phyloP scores from a whole-genome alignment of 2,797 vertebrate genomes.

The Accipiter fasciatus region DNA sequence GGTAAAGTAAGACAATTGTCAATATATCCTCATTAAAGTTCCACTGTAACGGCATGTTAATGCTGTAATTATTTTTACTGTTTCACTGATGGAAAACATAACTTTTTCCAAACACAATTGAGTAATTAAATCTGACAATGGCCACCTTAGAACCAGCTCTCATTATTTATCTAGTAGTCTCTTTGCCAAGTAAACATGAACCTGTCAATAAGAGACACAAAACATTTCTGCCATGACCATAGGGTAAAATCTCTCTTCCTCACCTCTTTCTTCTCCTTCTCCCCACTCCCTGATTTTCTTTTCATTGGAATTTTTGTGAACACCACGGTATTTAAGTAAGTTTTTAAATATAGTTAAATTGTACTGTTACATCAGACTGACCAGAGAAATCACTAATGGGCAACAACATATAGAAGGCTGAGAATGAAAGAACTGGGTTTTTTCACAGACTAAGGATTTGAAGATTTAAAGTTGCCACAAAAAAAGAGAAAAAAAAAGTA shows the following conservation, averaged over 20 bases:
- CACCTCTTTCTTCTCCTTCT: neutral
- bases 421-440: neutral
- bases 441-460: neutral
- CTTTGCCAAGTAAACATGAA: neutral
- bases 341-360: neutral
- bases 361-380: neutral
- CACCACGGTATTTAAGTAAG: neutral
- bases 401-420: neutral
- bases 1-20: neutral
- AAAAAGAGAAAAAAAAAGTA: neutral
- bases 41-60: neutral
- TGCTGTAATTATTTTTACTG: neutral
- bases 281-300: accelerated
- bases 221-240: neutral
- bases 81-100: neutral
- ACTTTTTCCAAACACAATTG: neutral
- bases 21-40: neutral
- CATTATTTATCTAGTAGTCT: neutral
- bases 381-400: neutral
- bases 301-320: neutral
- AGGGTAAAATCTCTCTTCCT: neutral
- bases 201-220: neutral
- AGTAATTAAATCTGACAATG: neutral
- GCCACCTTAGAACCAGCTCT: neutral
- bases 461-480: neutral